These are phyloP conservation scores for Ptychoptera contaminata DNA, from an alignment of 2,888 invertebrate genomes.

Conservation along the genomic window DNA sequence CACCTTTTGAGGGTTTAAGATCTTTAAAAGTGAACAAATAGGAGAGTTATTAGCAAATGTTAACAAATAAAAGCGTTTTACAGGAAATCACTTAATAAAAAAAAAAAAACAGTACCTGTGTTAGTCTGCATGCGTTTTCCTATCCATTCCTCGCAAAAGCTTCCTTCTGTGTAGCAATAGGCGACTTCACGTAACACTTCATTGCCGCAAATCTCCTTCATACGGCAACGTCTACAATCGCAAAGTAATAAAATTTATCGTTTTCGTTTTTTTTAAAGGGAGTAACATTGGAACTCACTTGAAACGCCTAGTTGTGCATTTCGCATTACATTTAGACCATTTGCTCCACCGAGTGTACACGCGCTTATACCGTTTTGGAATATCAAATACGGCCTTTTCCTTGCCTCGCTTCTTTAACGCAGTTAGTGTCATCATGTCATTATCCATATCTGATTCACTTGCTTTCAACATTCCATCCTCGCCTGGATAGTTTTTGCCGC, in stretches of 20 bases:
- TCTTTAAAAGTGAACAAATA: no score
- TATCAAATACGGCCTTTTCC: constrained; percentile 24
- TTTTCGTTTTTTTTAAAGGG: not conserved
- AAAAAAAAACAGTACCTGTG: no score
- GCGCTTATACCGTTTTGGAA: constrained; percentile 21
- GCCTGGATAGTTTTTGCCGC: no score
- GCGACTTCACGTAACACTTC: constrained; percentile 69
- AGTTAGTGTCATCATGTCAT: constrained; percentile 27
- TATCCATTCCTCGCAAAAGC: constrained; percentile 62
- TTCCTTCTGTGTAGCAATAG: constrained; percentile 69
- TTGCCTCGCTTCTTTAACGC: constrained; percentile 18
- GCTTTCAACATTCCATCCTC: not conserved
- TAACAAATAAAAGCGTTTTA: not conserved
- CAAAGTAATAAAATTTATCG: constrained; percentile 2
- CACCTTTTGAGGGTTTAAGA: no score
- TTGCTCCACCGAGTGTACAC: constrained; percentile 64
- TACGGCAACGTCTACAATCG: constrained; percentile 48
- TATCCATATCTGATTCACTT: constrained; percentile 8
- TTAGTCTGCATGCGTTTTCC: constrained; percentile 26
- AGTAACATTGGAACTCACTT: constrained; percentile 35
- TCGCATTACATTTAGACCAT: constrained; percentile 67
- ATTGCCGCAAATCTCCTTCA: constrained; percentile 55
- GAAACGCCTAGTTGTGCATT: constrained; percentile 63
- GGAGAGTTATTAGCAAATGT: not conserved
- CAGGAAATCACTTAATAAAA: not conserved